Evolutionary conservation across 2,113 vertebrate species (phyloP).

Genomic region (Pteruthius melanotis): DNA sequence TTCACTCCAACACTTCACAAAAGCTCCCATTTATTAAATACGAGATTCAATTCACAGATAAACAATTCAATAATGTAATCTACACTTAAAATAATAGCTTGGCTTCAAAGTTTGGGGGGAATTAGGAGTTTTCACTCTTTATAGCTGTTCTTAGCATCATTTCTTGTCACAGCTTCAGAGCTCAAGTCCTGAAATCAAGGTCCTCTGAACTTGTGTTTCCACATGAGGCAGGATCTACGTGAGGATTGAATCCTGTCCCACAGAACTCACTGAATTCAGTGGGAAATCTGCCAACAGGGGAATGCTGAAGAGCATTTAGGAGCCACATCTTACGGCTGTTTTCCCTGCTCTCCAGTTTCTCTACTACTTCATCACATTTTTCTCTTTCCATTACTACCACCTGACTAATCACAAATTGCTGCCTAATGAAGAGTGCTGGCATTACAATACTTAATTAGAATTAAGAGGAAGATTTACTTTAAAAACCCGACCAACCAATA

Average conservation of each 20-base stretch:
- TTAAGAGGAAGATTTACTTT: slow-evolving; percentile 41
- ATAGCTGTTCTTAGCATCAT: background rate
- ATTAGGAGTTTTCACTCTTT: background rate
- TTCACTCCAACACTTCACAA: slow-evolving; percentile 1
- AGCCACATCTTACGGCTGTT: background rate
- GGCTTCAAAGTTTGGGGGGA: background rate
- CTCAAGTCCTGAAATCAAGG: background rate
- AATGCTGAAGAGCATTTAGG: background rate
- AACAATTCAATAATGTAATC: slow-evolving; percentile 22
- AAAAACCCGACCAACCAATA: background rate
- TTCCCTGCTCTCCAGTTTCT: background rate
- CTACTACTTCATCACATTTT: background rate
- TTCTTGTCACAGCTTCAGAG: background rate
- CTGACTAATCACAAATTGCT: slow-evolving; percentile 29
- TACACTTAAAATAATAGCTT: slow-evolving; percentile 31
- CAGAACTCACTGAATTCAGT: background rate
- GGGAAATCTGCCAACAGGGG: background rate
- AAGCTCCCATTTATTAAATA: slow-evolving; percentile 41
- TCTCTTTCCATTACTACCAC: background rate
- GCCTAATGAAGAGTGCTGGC: slow-evolving; percentile 25
- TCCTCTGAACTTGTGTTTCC: background rate
- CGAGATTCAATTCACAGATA: slow-evolving; percentile 13
- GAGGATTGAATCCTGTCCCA: background rate
- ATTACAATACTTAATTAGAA: slow-evolving; percentile 47
- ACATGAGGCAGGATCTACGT: background rate